Base-by-base conservation (phyloP, 2,113 vertebrate genomes). In the Otolemur garnettii region DNA sequence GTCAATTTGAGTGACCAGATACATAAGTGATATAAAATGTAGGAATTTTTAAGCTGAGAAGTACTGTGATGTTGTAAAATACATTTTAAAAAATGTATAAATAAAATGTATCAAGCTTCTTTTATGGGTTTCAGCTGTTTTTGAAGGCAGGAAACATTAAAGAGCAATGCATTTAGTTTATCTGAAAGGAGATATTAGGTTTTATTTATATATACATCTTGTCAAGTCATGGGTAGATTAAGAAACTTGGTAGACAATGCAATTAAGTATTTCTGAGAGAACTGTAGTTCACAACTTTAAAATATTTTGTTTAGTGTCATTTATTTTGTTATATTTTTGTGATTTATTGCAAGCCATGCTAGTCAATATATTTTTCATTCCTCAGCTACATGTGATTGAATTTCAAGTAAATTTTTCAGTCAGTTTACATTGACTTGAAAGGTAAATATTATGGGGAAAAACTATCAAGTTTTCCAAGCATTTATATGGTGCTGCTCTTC, bases 1-100 rank as follows among this genome's bases (percentile, higher is more conserved):
- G 78, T 98, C 96, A 98, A 93, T 82, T 96, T 98, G 94, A 98
- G 68, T 97, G 94, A 97, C 93, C 89, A 72, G 7, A 10, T 80
- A 93, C 60, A 30, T 66, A 96, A 82, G 35, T 91, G 60, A 81
- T 86, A 94, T 59, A 94, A 97, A 97, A 97, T 85, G 6, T 66
- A 96, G n/a, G 13, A 64, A 91, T 95, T 95, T 97, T 97, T 89
- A 87, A 97, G 95, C 8, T 90, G 72, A 90, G 94, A 97, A 93
- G 80, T 79, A 95, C 50, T 93, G 19, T 4, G 92, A 19, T 78
- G 30, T 3, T 13, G 30, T 7, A 95, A 55, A 97, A 87, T 74
- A 59, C 21, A 96, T 91, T 57, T 50, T 50, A 26, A 80, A 94
- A 96, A 87, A 80, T 71, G 33, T 74, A 93, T 90, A 93, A 88